A percentile compares a stretch with the other conserved stretches of the same genome.
These are phyloP conservation scores for Conus ventricosus DNA, from an alignment of 1,140 invertebrate species.

Conservation along the genomic window DNA sequence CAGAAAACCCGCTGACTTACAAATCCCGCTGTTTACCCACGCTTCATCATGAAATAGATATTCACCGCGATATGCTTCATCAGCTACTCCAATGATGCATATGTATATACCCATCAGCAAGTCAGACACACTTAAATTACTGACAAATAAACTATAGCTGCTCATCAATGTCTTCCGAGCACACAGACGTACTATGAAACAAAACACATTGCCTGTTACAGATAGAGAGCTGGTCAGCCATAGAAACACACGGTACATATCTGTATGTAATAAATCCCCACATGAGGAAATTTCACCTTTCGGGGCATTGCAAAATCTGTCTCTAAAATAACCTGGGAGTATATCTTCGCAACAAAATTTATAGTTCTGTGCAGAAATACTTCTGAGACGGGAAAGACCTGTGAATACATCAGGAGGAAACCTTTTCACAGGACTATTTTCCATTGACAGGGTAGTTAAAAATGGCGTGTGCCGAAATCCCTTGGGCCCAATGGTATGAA, in stretches of 20 bases:
- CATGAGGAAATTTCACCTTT: no score
- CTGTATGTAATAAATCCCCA: neutral
- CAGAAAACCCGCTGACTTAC: neutral
- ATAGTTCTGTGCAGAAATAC: no score
- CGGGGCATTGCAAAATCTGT: neutral
- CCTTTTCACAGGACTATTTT: neutral
- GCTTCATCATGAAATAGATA: no score
- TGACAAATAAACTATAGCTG: neutral
- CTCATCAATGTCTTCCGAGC: neutral
- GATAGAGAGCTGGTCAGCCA: neutral
- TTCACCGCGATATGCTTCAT: neutral
- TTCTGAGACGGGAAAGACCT: neutral
- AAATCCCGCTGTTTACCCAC: neutral
- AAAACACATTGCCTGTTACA: neutral
- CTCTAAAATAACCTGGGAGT: no score
- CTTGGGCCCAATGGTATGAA: neutral
- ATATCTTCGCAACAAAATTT: neutral
- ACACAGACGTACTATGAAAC: neutral
- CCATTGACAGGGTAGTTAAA: neutral
- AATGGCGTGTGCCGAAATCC: neutral
- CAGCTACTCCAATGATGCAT: neutral
- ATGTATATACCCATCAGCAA: slow-evolving; percentile 9
- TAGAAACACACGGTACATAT: neutral
- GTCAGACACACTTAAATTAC: neutral
- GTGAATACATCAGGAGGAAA: neutral